Evolutionary conservation across 2,888 invertebrate species (phyloP), one percentile per base, ranked within the genome.

Genomic region (Agonopterix arenella): DNA sequence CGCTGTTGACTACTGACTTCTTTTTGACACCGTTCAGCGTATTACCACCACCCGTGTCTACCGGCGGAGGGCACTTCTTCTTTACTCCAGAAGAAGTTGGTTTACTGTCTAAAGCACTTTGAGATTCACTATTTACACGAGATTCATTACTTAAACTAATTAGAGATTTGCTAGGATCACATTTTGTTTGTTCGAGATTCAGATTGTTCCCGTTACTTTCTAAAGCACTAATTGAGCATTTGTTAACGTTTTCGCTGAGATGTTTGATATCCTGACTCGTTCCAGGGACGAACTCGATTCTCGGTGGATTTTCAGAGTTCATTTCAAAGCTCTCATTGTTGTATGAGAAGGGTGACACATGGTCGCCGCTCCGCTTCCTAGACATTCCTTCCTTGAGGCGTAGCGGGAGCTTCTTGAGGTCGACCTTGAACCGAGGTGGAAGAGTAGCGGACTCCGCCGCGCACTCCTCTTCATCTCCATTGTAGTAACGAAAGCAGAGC

Each of bases 401-500:
- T 46, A 85, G 85, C 1, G 91, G 89, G 47, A 91, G 84, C 61
- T 90, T 90, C 71, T 91, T 91, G 66, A 91, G 90, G 66, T 92
- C 91, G 53, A 92, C 82, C 52, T 92, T 91, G 59, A 88, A 76
- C 51, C 80, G 71, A 52, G 79, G 59, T 44, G 89, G 85, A 36
- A 89, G 66, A 41, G 82, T 62, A 53, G 92, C 90, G 8, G 92
- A 91, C 76, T 93, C 92, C 55, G 92, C 93, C 58, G 91, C 86
- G 70, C 92, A 92, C 63, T 92, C 91, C 62, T 92, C 88, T 56
- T 90, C 90, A 52, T 91, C 85, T 59, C 92, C 92, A 79, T 91
- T 92, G 83, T 92, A 93, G 80, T 93, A 93, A 47, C 93, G 93
- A 76, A 93, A 93, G 73, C 93, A 93, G 59, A 93, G 85, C 58